Evolutionary conservation across 2,113 vertebrate genomes (phyloP).

Genomic region (Dicentrarchus labrax): DNA sequence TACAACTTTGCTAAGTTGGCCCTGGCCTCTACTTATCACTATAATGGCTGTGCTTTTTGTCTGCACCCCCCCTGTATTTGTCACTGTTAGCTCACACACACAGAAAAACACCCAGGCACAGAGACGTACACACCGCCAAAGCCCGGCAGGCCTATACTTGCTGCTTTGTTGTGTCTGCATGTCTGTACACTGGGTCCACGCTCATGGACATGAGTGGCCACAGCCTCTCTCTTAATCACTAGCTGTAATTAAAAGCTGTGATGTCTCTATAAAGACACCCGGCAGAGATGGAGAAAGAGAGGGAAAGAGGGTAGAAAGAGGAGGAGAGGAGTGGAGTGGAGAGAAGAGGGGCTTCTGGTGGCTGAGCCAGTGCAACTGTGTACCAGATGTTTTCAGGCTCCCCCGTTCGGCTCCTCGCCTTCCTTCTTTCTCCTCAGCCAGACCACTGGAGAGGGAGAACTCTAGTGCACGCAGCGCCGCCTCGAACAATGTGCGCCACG

Average conservation of each 20-base stretch:
- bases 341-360: slow-evolving; percentile 70
- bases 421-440: slow-evolving; percentile 69
- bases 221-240: slow-evolving; percentile 73
- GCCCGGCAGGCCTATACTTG: slow-evolving; percentile 72
- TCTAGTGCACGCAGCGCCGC: slow-evolving; percentile 50
- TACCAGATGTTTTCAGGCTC: slow-evolving; percentile 84
- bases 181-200: slow-evolving; percentile 65
- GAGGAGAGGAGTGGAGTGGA: slow-evolving; percentile 30
- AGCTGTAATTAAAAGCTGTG: slow-evolving; percentile 81
- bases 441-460: slow-evolving; percentile 67
- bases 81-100: slow-evolving; percentile 60
- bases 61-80: slow-evolving; percentile 69
- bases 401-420: slow-evolving; percentile 53
- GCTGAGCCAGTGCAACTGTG: slow-evolving; percentile 82
- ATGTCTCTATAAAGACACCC: slow-evolving; percentile 79
- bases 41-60: slow-evolving; percentile 69
- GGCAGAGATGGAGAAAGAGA: slow-evolving; percentile 55
- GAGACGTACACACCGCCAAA: slow-evolving; percentile 46
- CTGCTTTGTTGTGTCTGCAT: slow-evolving; percentile 81
- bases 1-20: slow-evolving; percentile 33
- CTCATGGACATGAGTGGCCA: slow-evolving; percentile 75
- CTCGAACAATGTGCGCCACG: slow-evolving; percentile 64
- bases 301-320: slow-evolving; percentile 45
- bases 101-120: slow-evolving; percentile 45
- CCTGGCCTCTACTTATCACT: slow-evolving; percentile 76